Conservation (phyloP, 2,888 invertebrate species). For the Acanthosoma haemorrhoidale region DNA sequence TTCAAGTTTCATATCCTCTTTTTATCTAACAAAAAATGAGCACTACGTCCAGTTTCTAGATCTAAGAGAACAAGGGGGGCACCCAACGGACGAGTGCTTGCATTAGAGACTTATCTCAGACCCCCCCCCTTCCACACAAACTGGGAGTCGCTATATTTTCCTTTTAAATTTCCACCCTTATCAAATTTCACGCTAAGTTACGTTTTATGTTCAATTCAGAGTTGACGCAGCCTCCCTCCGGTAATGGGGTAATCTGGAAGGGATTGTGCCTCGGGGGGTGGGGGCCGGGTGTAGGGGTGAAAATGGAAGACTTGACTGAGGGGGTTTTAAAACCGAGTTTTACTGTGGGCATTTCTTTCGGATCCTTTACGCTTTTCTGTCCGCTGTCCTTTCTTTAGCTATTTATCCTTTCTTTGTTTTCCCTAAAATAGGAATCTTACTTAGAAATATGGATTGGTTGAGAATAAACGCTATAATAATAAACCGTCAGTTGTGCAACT, state of each 20-base stretch:
- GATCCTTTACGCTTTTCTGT: not conserved
- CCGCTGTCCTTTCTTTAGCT: not conserved
- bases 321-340: not conserved
- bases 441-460: too few relatives aligned
- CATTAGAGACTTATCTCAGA: not conserved
- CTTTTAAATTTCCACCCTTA: constrained; percentile 31
- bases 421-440: too few relatives aligned
- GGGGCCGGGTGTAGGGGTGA: not conserved
- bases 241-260: constrained; percentile 37
- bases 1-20: too few relatives aligned
- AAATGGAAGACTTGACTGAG: constrained; percentile 9
- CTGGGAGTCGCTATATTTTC: constrained; percentile 18
- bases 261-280: constrained; percentile 22
- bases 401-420: too few relatives aligned
- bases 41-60: too few relatives aligned
- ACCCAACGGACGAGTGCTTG: not conserved
- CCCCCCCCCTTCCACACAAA: not conserved
- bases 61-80: too few relatives aligned
- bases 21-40: too few relatives aligned
- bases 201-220: constrained; percentile 36
- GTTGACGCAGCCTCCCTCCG: constrained; percentile 25
- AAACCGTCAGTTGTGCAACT: too few relatives aligned
- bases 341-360: not conserved
- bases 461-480: too few relatives aligned
- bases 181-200: constrained; percentile 38